Conservation (phyloP, 2,888 invertebrate species). For the Keiferia lycopersicella region DNA sequence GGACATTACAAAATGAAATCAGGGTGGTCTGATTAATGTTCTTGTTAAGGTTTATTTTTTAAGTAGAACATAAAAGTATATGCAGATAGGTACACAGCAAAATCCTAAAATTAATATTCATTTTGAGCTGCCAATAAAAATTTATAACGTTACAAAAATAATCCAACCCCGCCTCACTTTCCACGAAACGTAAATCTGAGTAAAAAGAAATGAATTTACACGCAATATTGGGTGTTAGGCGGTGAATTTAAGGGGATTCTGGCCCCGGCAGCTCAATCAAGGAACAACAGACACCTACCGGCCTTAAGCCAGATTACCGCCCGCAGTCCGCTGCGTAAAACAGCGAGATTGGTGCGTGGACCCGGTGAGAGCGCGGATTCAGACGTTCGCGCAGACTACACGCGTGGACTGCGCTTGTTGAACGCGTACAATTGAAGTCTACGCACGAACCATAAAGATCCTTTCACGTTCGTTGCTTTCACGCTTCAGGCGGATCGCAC, state of each 20-base stretch:
- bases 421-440: no score
- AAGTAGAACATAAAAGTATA: no score
- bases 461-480: no score
- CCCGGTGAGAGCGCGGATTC: conserved; percentile 17
- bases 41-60: no score
- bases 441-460: no score
- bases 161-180: not conserved
- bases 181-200: not conserved
- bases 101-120: not conserved
- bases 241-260: conserved; percentile 14
- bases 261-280: conserved; percentile 18
- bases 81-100: not conserved
- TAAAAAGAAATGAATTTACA: conserved; percentile 16
- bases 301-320: conserved; percentile 29
- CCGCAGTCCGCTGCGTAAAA: conserved; percentile 27
- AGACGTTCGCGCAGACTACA: no score
- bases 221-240: conserved; percentile 16
- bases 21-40: no score
- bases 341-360: conserved; percentile 18
- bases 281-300: conserved; percentile 22
- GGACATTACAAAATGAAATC: no score
- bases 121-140: not conserved
- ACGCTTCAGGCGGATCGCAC: no score
- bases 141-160: not conserved
- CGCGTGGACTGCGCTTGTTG: no score